phyloP scores from a whole-genome alignment of 2,113 vertebrate species.

The Myrmecobius fasciatus region DNA sequence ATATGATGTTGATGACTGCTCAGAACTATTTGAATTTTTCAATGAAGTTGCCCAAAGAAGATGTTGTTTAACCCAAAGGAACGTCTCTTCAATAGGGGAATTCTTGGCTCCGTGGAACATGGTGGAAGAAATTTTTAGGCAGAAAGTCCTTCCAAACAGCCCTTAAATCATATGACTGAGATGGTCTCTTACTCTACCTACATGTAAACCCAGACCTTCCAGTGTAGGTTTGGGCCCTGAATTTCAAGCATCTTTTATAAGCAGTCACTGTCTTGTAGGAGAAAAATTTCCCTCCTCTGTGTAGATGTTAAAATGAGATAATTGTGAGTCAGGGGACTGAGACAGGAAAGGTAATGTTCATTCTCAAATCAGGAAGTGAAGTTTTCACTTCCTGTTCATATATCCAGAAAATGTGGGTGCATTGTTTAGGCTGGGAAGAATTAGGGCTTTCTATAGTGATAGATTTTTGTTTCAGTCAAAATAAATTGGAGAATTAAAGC shows the following conservation, averaged over 20 bases:
- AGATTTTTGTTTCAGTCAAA: background rate
- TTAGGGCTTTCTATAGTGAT: background rate
- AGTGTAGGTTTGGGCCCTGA: background rate
- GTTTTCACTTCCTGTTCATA: background rate
- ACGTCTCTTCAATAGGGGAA: background rate
- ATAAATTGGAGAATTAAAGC: background rate
- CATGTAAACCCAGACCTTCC: background rate
- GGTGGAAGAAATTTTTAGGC: background rate
- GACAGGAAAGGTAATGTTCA: slow-evolving; percentile 32
- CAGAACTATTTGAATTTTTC: background rate
- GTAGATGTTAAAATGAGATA: slow-evolving; percentile 44
- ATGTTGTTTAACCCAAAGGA: background rate
- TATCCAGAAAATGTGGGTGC: background rate
- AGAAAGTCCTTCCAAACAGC: background rate
- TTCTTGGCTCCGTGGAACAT: background rate
- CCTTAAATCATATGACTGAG: slow-evolving; percentile 9
- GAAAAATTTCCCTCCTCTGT: slow-evolving; percentile 30
- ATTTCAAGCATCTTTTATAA: background rate
- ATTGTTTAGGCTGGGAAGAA: background rate
- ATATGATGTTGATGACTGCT: background rate
- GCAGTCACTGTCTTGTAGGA: slow-evolving; percentile 12
- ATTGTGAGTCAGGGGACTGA: background rate
- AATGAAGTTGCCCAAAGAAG: background rate
- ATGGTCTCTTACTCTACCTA: background rate
- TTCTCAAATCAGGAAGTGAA: slow-evolving; percentile 36